Evolutionary conservation across 1,140 invertebrate species (phyloP).

Genomic region (Saccostrea glomerata): DNA sequence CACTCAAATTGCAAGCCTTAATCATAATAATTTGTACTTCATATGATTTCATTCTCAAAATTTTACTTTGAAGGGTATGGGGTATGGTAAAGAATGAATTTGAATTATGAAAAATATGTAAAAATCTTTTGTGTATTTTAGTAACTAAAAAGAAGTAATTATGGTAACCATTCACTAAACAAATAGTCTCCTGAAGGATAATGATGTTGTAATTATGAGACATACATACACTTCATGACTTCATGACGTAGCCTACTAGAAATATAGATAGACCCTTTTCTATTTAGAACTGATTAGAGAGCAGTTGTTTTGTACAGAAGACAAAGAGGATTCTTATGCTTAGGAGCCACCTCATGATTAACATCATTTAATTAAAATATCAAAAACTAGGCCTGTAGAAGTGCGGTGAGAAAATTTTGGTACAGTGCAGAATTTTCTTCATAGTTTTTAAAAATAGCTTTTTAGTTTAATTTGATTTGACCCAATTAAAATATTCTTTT

Average conservation of each 20-base stretch:
- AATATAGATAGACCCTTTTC: not conserved
- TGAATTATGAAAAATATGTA: not conserved
- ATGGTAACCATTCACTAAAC: not conserved
- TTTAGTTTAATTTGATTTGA: too few species aligned
- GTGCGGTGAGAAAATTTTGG: too few species aligned
- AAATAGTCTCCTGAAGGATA: not conserved
- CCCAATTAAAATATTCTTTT: too few species aligned
- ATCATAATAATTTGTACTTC: too few species aligned
- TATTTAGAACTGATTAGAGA: not conserved
- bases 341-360: not conserved
- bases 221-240: conserved; percentile 9
- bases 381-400: not conserved
- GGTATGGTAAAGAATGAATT: too few species aligned
- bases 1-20: too few species aligned
- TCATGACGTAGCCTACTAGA: not conserved
- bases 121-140: not conserved
- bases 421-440: too few species aligned
- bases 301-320: not conserved
- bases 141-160: too few species aligned
- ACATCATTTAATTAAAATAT: not conserved
- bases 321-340: not conserved
- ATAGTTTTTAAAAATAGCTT: too few species aligned
- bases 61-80: too few species aligned
- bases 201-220: conserved; percentile 4
- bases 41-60: too few species aligned